Base-by-base conservation (phyloP, 2,113 vertebrate species). In the Scatophagus argus region DNA sequence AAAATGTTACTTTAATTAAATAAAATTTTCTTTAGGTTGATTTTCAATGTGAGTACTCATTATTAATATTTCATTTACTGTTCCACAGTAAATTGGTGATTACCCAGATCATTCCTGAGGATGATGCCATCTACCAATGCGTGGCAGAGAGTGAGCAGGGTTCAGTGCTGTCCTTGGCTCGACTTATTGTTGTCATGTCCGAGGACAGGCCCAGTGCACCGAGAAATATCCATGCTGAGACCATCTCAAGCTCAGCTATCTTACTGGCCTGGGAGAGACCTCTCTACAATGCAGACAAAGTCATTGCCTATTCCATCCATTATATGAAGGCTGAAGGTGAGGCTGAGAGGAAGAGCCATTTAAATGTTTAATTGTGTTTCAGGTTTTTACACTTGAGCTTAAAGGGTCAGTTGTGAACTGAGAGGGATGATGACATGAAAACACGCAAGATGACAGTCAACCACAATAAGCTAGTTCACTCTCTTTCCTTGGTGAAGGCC, bases 321-420 rank as follows among this genome's bases (percentile, higher is more conserved):
- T 99, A 99, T 91, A 99, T 97, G 96, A 99, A 98, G 80, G 96
- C 97, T 55, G 97, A 99, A 97, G 98, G 98, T 99, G 86, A 94
- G 93, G 51, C 21, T 39, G 54, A 70, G 5, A 56, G 5, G 11
- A 41, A 8, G 9, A 52, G 19, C 39, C 32, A 27, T 10, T 19
- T 36, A 17, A 19, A 31, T 23, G 4, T 10, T 19, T 36, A 17
- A 19, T 27, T 23, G 4, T 64, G 19, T 76, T 59, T 54, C 25
- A n/a, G 10, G 21, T 43, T 55, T 56, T 78, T 67, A n/a, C 6
- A 41, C 68, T 61, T 72, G 19, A n/a, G 12, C 11, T 46, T 41
- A 23, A 36, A n/a, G 19, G n/a, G 21, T 39, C n/a, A 3, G 2
- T 58, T 46, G 8, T 43, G 21, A 61, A 55, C 34, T 31, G 9